Evolutionary conservation across 2,888 invertebrate species (phyloP), one percentile per base, ranked within the genome.

Genomic region (Caenorhabditis sinica): DNA sequence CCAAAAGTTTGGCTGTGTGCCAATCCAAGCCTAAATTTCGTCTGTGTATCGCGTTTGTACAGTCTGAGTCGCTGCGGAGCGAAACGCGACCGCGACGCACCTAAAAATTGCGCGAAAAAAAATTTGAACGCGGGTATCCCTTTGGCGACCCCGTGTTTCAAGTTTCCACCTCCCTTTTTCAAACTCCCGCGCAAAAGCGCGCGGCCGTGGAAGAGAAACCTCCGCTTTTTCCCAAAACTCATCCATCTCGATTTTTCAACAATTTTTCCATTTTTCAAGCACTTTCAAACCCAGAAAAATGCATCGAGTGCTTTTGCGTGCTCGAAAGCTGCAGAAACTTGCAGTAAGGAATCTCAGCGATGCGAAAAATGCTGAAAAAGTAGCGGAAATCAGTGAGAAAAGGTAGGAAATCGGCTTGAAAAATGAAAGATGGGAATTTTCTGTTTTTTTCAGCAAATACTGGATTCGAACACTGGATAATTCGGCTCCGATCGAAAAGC

Each of bases 401-500:
- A 80, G 80, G 80, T 72, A 11, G 58, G 36, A n/a, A 49, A 28
- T 13, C 0, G 9, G 28, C 5, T 58, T 49, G 13, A 11, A 28
- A 72, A 30, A 9, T 53, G 51, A 23, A 53, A 49, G 30, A 45
- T 30, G 8, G 15, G 4, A 9, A 15, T n/a, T n/a, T n/a, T n/a
- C n/a, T n/a, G 25, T 3, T 17, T 33, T 72, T 72, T 65, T 63
- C 75, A 79, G 83, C 45, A 75, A 73, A 66, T 85, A 73, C 53
- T 58, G 73, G 1, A 85, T 85, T 17, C 61, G 68, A 71, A 74
- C 68, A 0, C 30, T 85, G 25, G 74, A 82, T 73, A 65, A 69
- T 6, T 65, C 73, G 30, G 45, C 51, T 28, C 89, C 90, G 0
- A 81, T 92, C 13, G 91, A 92, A 71, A 92, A 91, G 61, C 65